These are phyloP conservation scores for Bombus confusus DNA, from an alignment of 1,140 invertebrate species.

Conservation along the genomic window DNA sequence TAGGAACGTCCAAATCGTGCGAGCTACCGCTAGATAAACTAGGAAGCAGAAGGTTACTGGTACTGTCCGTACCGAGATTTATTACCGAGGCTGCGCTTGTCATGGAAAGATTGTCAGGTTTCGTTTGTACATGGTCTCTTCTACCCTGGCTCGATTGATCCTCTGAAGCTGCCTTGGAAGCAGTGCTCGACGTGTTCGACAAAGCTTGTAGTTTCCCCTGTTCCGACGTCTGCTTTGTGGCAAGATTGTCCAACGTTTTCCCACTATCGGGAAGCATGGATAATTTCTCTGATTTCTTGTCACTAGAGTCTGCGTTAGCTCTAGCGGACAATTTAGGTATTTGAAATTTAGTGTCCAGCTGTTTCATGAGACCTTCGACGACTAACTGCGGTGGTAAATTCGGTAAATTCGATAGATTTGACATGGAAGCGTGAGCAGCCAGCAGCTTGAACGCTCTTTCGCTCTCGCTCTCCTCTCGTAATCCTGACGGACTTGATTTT, in stretches of 20 bases:
- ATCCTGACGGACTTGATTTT: constrained; percentile 85
- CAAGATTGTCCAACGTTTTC: constrained; percentile 61
- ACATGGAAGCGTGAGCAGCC: constrained; percentile 83
- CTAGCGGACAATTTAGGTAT: constrained; percentile 90
- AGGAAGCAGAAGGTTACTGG: constrained; percentile 65
- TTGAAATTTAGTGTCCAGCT: constrained; percentile 92
- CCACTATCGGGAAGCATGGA: constrained; percentile 46
- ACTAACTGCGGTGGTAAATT: constrained; percentile 80
- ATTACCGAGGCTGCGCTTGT: constrained; percentile 42
- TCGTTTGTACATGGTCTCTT: constrained; percentile 63
- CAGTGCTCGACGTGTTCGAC: constrained; percentile 55
- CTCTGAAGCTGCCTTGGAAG: constrained; percentile 52
- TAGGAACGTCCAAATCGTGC: constrained; percentile 73
- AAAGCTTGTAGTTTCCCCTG: constrained; percentile 62
- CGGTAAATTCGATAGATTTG: constrained; percentile 80
- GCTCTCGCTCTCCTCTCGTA: constrained; percentile 85
- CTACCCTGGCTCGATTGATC: constrained; percentile 60
- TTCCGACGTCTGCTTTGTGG: constrained; percentile 64
- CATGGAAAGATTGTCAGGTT: constrained; percentile 68
- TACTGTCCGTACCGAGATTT: constrained; percentile 60
- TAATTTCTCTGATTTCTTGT: constrained; percentile 72
- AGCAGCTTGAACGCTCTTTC: constrained; percentile 83
- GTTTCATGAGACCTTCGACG: constrained; percentile 89
- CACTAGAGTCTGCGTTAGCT: constrained; percentile 71
- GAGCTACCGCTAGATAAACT: constrained; percentile 44